These are phyloP conservation scores for Cerastis rubricosa DNA, from an alignment of 2,888 invertebrate species.

Conservation along the genomic window DNA sequence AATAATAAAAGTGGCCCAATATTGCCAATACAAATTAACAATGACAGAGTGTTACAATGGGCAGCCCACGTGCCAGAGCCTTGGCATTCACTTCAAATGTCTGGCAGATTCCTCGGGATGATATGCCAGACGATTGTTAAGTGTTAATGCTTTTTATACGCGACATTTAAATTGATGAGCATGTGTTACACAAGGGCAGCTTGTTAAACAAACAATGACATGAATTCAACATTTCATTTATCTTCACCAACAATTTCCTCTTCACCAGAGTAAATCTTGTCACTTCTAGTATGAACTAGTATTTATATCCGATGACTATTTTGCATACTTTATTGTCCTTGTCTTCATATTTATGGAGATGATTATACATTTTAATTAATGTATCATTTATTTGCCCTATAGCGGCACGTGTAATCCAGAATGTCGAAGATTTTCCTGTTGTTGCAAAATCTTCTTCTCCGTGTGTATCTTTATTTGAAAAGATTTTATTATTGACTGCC, in stretches of 20 bases:
- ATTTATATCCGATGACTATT: conserved; percentile 22
- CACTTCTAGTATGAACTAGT: background rate
- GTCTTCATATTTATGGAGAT: conserved; percentile 32
- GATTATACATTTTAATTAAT: conserved; percentile 42
- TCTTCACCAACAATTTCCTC: conserved; percentile 10
- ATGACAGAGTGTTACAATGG: conserved; percentile 82
- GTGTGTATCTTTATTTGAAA: conserved; percentile 19
- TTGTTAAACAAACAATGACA: conserved; percentile 34
- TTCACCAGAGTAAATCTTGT: background rate
- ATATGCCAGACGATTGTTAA: conserved; percentile 81
- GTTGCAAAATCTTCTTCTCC: conserved; percentile 6
- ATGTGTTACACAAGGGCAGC: conserved; percentile 60
- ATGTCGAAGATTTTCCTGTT: conserved; percentile 32
- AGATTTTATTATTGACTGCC: conserved; percentile 4
- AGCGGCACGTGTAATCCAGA: conserved; percentile 34
- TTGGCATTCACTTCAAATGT: conserved; percentile 87
- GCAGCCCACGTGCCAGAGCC: conserved; percentile 84
- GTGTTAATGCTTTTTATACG: conserved; percentile 77
- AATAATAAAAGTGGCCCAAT: conserved; percentile 76
- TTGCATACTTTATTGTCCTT: conserved; percentile 15
- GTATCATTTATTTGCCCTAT: conserved; percentile 13
- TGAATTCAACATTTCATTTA: conserved; percentile 28
- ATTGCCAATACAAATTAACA: conserved; percentile 82
- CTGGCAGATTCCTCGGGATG: conserved; percentile 85
- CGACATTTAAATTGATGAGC: conserved; percentile 80